Percentiles rank a stretch among this genome's conserved stretches.
Evolutionary conservation across 2,888 invertebrate species (phyloP).

Genomic region (Xestoiulus laeticollis): DNA sequence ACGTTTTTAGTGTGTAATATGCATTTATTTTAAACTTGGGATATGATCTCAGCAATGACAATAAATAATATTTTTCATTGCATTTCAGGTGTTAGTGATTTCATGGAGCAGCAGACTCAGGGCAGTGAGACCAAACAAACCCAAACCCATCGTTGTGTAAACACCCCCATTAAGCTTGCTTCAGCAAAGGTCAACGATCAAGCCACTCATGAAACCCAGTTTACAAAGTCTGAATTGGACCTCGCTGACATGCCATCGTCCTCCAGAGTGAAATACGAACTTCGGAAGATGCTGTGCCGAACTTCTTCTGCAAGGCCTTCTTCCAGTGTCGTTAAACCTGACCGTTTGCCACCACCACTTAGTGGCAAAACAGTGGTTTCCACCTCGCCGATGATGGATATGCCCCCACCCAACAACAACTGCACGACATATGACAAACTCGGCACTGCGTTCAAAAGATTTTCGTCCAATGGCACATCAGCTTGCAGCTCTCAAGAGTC

Average conservation of each 20-base stretch:
- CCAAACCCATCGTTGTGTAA: background rate
- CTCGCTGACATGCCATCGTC: background rate
- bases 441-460: background rate
- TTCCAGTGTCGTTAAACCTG: slow-evolving; percentile 19
- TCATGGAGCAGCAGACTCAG: background rate
- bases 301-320: slow-evolving; percentile 16
- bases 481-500: background rate
- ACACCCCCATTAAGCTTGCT: background rate
- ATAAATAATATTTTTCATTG: background rate
- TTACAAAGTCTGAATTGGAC: background rate
- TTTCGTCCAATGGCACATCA: background rate
- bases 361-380: slow-evolving; percentile 19
- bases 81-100: background rate
- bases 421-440: background rate
- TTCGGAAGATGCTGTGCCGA: slow-evolving; percentile 18
- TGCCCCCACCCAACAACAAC: slow-evolving; percentile 26
- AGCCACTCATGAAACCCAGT: background rate
- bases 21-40: no score
- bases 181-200: slow-evolving; percentile 20
- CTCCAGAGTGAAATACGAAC: slow-evolving; percentile 20
- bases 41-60: no score
- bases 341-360: slow-evolving; percentile 12
- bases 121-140: background rate
- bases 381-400: slow-evolving; percentile 19
- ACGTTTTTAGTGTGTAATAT: no score